These are phyloP conservation scores for Noctuana brunneofusca DNA, from an alignment of 2,888 invertebrate genomes.

Conservation along the genomic window DNA sequence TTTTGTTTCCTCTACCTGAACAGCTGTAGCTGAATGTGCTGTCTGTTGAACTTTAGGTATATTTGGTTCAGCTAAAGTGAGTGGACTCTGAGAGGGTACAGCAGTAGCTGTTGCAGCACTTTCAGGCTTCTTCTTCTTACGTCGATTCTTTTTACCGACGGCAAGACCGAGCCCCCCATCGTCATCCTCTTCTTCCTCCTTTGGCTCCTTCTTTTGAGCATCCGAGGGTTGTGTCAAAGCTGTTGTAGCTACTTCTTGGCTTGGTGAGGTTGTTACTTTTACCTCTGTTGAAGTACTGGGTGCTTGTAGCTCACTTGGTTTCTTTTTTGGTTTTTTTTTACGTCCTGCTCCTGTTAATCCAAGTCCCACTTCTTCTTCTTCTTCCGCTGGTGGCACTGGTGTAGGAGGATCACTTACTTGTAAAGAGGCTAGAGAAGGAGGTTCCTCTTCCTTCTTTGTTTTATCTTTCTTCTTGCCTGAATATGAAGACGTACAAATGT, in stretches of 20 bases:
- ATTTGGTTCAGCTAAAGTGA: neutral
- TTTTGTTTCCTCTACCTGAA: neutral
- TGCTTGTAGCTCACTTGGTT: neutral
- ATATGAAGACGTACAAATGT: neutral
- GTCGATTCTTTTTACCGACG: slow-evolving; percentile 43
- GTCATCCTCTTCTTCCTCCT: slow-evolving; percentile 38
- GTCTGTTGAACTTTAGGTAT: neutral
- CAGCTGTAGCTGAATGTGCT: neutral
- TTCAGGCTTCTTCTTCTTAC: slow-evolving; percentile 47
- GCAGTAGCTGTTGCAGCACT: slow-evolving; percentile 8
- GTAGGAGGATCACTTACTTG: slow-evolving; percentile 21
- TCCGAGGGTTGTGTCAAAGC: slow-evolving; percentile 12
- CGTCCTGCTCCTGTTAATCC: slow-evolving; percentile 16
- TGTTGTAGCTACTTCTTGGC: slow-evolving; percentile 15
- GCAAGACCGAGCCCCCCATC: slow-evolving; percentile 43
- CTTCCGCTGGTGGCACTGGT: slow-evolving; percentile 15
- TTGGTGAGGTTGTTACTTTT: neutral
- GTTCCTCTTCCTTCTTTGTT: slow-evolving; percentile 27
- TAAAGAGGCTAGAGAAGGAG: neutral
- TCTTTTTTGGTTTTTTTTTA: slow-evolving; percentile 9
- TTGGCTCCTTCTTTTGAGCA: slow-evolving; percentile 27
- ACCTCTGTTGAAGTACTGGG: neutral
- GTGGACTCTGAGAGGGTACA: slow-evolving; percentile 12
- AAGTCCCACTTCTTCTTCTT: slow-evolving; percentile 23
- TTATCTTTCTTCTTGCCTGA: slow-evolving; percentile 50